A percentile compares a stretch with the other conserved stretches of the same genome.
phyloP scores from a whole-genome alignment of 2,888 invertebrate genomes.

The Phytoseiulus persimilis region DNA sequence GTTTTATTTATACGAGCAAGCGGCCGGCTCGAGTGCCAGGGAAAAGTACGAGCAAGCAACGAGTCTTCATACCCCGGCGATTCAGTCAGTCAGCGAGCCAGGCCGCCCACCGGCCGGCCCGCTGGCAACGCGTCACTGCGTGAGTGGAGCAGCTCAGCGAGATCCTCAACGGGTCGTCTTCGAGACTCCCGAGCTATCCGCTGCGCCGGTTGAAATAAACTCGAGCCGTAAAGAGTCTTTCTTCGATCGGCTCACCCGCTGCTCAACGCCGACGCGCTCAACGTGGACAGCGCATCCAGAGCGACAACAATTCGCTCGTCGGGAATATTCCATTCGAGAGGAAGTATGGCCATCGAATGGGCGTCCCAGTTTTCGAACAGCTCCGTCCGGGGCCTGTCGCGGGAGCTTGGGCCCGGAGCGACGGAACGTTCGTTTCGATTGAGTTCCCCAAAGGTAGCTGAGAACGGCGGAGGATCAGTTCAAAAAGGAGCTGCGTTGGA shows the following conservation, averaged over 20 bases:
- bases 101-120: neutral
- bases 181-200: neutral
- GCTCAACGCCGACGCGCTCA: neutral
- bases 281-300: neutral
- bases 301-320: too few species aligned
- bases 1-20: neutral
- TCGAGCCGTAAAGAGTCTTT: constrained; percentile 37
- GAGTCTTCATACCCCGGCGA: neutral
- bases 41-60: neutral
- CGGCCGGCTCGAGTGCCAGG: neutral
- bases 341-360: too few species aligned
- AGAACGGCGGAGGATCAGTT: too few species aligned
- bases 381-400: too few species aligned
- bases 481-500: too few species aligned
- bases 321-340: too few species aligned
- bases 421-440: too few species aligned
- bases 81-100: neutral
- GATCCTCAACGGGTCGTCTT: neutral
- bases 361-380: too few species aligned
- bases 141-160: neutral
- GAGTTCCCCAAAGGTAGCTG: too few species aligned
- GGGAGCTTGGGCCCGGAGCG: too few species aligned
- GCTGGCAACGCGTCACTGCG: too few species aligned
- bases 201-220: constrained; percentile 1
- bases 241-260: neutral